Evolutionary conservation across 1,140 invertebrate species (phyloP).

Genomic region (Anastrepha ludens): DNA sequence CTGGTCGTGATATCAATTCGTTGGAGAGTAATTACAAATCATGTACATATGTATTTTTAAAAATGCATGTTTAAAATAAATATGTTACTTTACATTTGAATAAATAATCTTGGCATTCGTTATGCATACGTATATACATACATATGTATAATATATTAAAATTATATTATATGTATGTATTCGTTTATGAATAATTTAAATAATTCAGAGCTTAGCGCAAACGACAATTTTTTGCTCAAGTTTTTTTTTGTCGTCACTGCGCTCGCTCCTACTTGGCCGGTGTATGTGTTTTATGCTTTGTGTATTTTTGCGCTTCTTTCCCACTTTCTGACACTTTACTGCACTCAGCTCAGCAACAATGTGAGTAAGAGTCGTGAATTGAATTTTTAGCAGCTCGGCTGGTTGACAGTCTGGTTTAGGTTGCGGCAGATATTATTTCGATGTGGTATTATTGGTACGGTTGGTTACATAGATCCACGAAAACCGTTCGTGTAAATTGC

Average conservation of each 20-base stretch:
- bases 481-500: slow-evolving; percentile 13
- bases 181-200: background rate
- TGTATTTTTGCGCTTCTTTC: background rate
- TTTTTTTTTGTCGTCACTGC: background rate
- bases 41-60: no score
- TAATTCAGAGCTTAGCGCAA: background rate
- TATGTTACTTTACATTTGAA: no score
- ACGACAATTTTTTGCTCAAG: background rate
- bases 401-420: background rate
- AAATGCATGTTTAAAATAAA: no score
- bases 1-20: no score
- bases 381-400: slow-evolving; percentile 4
- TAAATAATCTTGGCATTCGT: no score
- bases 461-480: background rate
- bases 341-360: background rate
- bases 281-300: background rate
- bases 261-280: background rate
- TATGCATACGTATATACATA: background rate
- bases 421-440: slow-evolving; percentile 29
- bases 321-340: background rate
- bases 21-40: no score
- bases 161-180: background rate
- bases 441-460: background rate
- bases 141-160: background rate
- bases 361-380: slow-evolving; percentile 10